Evolutionary conservation across 2,113 vertebrate species (phyloP).

Genomic region (Sapajus apella): DNA sequence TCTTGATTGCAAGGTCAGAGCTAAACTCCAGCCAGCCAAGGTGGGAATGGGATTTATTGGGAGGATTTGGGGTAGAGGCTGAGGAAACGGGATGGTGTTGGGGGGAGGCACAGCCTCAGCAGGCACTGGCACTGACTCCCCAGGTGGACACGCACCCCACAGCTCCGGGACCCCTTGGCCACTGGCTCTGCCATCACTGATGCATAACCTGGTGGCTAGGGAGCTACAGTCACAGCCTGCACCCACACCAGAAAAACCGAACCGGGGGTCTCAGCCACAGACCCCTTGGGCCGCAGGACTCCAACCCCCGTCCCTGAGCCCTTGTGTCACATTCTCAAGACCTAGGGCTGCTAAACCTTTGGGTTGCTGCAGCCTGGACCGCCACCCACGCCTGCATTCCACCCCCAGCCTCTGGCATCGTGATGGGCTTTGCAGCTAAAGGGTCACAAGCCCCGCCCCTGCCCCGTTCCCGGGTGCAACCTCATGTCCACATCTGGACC

Average conservation of each 20-base stretch:
- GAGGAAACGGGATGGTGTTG: not conserved
- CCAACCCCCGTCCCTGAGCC: not conserved
- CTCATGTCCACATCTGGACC: fast-evolving
- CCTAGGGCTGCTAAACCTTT: not conserved
- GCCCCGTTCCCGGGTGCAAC: no score
- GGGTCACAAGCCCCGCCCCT: not conserved
- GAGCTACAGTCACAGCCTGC: fast-evolving
- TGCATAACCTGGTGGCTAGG: not conserved
- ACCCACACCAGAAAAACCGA: fast-evolving
- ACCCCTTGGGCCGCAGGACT: not conserved
- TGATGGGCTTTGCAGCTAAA: not conserved
- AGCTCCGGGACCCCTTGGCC: not conserved
- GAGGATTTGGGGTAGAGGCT: not conserved
- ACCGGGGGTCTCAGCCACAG: not conserved
- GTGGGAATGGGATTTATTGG: not conserved
- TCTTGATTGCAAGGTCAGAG: not conserved
- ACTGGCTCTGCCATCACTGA: no score
- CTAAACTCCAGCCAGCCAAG: not conserved
- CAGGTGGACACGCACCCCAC: not conserved
- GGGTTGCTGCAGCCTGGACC: not conserved
- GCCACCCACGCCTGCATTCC: not conserved
- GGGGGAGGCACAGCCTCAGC: not conserved
- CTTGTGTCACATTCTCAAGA: not conserved
- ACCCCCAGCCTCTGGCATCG: not conserved
- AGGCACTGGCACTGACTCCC: not conserved